These are phyloP conservation scores for Parasteatoda lunata DNA, from an alignment of 2,888 invertebrate genomes.

Conservation along the genomic window DNA sequence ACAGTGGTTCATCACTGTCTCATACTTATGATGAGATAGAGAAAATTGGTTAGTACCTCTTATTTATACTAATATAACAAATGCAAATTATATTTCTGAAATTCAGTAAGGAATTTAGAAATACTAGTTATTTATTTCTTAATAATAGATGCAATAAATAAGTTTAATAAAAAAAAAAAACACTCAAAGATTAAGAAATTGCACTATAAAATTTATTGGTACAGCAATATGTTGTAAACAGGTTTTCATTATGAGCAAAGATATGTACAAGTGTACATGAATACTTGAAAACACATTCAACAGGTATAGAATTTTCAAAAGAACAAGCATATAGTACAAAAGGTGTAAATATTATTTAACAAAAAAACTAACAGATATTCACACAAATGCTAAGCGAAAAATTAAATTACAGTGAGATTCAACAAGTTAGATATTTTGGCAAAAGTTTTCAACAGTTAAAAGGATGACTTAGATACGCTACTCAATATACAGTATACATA, in stretches of 20 bases:
- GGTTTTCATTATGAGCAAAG: conserved; percentile 39
- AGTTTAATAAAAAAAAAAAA: too few relatives aligned
- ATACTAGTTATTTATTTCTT: too few relatives aligned
- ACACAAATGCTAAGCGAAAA: conserved; percentile 52
- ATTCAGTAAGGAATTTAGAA: too few relatives aligned
- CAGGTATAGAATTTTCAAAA: conserved; percentile 63
- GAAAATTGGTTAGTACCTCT: too few relatives aligned
- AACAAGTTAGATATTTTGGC: conserved; percentile 61
- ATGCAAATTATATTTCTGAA: too few relatives aligned
- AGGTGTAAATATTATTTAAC: conserved; percentile 64
- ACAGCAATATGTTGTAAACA: too few relatives aligned
- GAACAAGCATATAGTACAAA: conserved; percentile 64
- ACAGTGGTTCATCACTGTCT: too few relatives aligned
- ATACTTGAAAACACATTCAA: conserved; percentile 59
- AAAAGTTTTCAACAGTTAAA: conserved; percentile 44
- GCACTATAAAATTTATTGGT: too few relatives aligned
- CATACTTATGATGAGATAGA: too few relatives aligned
- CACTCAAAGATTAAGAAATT: too few relatives aligned
- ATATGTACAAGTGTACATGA: conserved; percentile 45
- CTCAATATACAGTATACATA: conserved; percentile 32
- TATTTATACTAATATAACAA: too few relatives aligned
- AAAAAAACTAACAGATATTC: conserved; percentile 49
- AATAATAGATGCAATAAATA: too few relatives aligned
- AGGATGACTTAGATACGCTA: conserved; percentile 43
- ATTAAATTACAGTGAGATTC: conserved; percentile 59